Base-by-base conservation (phyloP, 2,888 invertebrate genomes). In the Lissocephala sabroskyi region DNA sequence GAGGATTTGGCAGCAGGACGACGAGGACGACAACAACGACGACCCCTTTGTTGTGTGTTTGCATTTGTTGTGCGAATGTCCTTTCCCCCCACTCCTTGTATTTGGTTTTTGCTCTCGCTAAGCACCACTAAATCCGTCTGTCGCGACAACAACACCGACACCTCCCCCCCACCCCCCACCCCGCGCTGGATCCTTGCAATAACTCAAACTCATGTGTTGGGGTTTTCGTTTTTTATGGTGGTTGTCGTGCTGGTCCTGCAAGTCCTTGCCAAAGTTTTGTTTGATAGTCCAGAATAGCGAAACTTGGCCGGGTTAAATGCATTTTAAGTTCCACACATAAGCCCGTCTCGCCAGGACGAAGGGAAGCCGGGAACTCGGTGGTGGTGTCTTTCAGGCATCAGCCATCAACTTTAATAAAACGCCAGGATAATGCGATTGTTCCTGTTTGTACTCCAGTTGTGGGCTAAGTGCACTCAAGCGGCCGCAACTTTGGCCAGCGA, bases 111-210 rank as follows among this genome's bases (percentile, higher is more conserved):
- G 11, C 23, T 19, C 49, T 30, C 36, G 57, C 60, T 65, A 63
- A 71, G 71, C 67, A 63, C 52, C 58, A 64, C 73, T 71, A 71
- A 65, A 63, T 67, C 56, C 62, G 59, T 53, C 63, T 66, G 66
- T 63, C 55, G 58, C 66, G 56, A 58, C 75, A 52, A 44, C 18
- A 54, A 53, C 48, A 54, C 33, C 48, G 53, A 35, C 42, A 45
- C n/a, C n/a, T n/a, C n/a, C n/a, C n/a, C n/a, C n/a, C n/a, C n/a
- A n/a, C n/a, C n/a, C n/a, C n/a, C n/a, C n/a, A n/a, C n/a, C n/a
- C 36, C 39, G 10, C 41, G 42, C 37, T 46, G 50, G 33, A 58
- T 16, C n/a, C n/a, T 13, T 58, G 67, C 71, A 65, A 74, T 74
- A 68, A 65, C 61, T 74, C 75, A 74, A 66, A 66, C 37, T 35